Conservation (phyloP, 2,113 vertebrate genomes). For the Rhabdomys dilectus region DNA sequence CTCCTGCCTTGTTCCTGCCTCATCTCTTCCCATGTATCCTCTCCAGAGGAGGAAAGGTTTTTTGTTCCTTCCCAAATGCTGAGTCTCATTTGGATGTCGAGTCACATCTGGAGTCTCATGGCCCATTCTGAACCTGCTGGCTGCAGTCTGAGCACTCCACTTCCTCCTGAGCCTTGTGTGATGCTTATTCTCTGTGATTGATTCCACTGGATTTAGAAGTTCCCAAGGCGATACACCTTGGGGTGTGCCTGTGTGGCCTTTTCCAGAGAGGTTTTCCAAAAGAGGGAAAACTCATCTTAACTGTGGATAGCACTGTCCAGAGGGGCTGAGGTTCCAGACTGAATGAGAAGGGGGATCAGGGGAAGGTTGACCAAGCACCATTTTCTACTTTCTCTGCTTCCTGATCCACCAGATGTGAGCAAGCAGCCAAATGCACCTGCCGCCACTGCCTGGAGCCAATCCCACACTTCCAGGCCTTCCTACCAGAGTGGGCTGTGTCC, state of each 20-base stretch:
- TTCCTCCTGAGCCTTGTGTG: background rate
- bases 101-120: background rate
- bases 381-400: background rate
- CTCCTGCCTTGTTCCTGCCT: background rate
- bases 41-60: background rate
- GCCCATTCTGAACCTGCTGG: background rate
- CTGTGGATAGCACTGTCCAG: background rate
- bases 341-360: background rate
- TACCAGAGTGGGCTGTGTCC: background rate
- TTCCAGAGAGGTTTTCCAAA: background rate
- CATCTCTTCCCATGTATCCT: slow-evolving; percentile 43
- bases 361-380: background rate
- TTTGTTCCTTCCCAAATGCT: background rate
- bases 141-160: background rate
- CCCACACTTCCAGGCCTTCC: background rate
- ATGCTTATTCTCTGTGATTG: background rate
- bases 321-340: background rate
- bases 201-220: background rate
- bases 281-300: background rate
- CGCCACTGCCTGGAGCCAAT: background rate
- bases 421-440: background rate
- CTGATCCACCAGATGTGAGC: background rate
- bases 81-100: background rate
- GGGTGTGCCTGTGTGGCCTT: background rate
- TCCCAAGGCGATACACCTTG: background rate